These are phyloP conservation scores for Dioctria rufipes DNA, from an alignment of 2,888 invertebrate genomes.

Conservation along the genomic window DNA sequence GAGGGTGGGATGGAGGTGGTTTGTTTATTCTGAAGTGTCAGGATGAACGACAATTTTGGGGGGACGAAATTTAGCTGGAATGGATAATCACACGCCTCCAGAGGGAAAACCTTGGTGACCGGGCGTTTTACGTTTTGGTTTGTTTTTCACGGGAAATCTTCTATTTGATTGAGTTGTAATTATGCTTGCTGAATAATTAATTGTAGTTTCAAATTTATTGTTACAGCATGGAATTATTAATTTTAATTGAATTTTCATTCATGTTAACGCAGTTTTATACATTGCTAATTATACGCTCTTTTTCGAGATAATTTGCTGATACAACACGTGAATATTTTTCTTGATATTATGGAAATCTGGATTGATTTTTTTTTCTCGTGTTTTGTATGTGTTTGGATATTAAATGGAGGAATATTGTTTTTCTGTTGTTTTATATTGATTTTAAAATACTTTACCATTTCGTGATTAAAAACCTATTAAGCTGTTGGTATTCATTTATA, in stretches of 20 bases:
- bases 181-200: constrained; percentile 40
- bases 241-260: constrained; percentile 43
- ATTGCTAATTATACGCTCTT: constrained; percentile 23
- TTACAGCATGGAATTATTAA: constrained; percentile 34
- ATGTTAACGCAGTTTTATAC: constrained; percentile 31
- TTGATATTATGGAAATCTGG: too few relatives aligned
- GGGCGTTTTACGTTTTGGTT: too few relatives aligned
- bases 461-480: too few relatives aligned
- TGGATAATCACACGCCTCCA: background rate
- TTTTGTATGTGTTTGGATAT: too few relatives aligned
- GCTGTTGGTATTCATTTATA: too few relatives aligned
- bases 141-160: constrained; percentile 14
- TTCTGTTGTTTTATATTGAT: too few relatives aligned
- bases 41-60: background rate
- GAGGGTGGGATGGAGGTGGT: too few relatives aligned
- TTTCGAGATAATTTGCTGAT: too few relatives aligned
- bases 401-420: too few relatives aligned
- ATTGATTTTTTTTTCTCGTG: too few relatives aligned
- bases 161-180: constrained; percentile 40
- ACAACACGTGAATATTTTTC: too few relatives aligned
- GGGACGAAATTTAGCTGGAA: background rate
- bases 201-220: constrained; percentile 32
- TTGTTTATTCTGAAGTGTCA: constrained; percentile 5
- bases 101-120: background rate
- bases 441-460: too few relatives aligned